Percentiles rank a stretch among this genome's conserved stretches.
Evolutionary conservation across 2,113 vertebrate species (phyloP).

Genomic region (Alligator sinensis): DNA sequence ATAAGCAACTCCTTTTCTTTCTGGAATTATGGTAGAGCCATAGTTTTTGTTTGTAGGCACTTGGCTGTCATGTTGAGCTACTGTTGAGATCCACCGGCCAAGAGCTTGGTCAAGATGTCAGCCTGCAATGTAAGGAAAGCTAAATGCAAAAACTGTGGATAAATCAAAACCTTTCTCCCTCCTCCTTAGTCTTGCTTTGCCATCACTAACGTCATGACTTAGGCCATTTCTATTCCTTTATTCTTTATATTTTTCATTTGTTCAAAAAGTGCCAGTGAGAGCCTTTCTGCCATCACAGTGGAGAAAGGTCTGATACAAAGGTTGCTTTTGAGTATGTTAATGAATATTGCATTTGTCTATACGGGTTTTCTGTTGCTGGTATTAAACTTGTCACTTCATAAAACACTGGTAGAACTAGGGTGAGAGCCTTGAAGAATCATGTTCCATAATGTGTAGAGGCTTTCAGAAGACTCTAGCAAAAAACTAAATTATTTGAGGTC

Average conservation of each 20-base stretch:
- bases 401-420: not conserved
- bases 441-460: not conserved
- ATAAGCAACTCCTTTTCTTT: rapidly evolving
- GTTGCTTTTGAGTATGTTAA: rapidly evolving
- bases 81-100: rapidly evolving
- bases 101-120: not conserved
- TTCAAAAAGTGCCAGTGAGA: not conserved
- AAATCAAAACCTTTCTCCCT: not conserved
- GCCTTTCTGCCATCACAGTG: not conserved
- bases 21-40: not conserved
- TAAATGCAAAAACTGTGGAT: not conserved
- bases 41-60: not conserved
- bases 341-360: not conserved
- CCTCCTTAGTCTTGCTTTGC: not conserved
- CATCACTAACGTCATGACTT: not conserved
- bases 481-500: not conserved
- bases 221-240: rapidly evolving
- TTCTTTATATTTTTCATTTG: not conserved
- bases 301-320: not conserved
- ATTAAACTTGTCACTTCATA: not conserved
- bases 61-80: not conserved
- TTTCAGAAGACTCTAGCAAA: not conserved
- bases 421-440: not conserved
- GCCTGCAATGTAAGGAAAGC: not conserved
- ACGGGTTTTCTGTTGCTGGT: not conserved